These are phyloP conservation scores for Pogonognathellus flavescens DNA, from an alignment of 1,140 invertebrate species.

Conservation along the genomic window DNA sequence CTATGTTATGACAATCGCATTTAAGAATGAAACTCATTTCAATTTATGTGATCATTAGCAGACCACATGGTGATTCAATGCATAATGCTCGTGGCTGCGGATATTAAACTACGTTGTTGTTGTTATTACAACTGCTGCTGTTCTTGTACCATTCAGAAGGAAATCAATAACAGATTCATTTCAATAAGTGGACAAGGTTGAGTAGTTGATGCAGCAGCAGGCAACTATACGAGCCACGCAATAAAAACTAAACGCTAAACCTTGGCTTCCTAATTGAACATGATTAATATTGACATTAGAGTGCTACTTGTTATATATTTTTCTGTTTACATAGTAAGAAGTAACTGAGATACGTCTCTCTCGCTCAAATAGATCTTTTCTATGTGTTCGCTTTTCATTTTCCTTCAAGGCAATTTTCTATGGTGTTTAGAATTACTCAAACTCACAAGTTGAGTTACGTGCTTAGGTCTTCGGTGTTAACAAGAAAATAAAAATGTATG, in stretches of 20 bases:
- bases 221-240: neutral
- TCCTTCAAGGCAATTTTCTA: no score
- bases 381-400: neutral
- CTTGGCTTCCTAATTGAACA: conserved; percentile 28
- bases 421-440: no score
- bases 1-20: neutral
- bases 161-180: conserved; percentile 8
- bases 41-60: neutral
- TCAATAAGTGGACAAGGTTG: conserved; percentile 5
- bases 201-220: neutral
- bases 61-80: conserved; percentile 6
- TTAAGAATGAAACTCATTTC: neutral
- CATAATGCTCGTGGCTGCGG: neutral
- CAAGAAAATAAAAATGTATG: no score
- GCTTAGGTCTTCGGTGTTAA: no score
- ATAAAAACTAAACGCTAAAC: neutral
- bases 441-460: no score
- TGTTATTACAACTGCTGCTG: neutral
- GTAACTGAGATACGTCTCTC: neutral
- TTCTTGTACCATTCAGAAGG: neutral
- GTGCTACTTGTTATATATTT: conserved; percentile 1
- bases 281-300: conserved; percentile 12
- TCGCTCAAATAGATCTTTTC: neutral
- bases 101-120: neutral
- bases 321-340: neutral